Evolutionary conservation across 1,140 invertebrate genomes (phyloP), one percentile per base, ranked within the genome.

Genomic region (Goniozus legneri): DNA sequence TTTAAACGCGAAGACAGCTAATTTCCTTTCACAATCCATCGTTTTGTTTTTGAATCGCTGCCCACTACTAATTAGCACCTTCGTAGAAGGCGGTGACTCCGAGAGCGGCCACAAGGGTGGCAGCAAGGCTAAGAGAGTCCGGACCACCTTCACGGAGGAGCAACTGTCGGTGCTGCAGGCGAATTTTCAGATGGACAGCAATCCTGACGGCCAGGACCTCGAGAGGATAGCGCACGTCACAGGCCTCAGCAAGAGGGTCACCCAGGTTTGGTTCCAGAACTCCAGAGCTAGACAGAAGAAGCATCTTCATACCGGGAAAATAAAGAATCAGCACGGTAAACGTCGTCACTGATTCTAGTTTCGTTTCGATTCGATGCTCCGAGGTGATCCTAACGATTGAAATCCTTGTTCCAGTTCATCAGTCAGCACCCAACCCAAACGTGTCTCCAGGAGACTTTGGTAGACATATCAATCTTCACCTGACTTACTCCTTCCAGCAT

Each of bases 191-290:
- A 77, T 97, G 60, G 96, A 98, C 74, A 96, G 93, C 52, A 99
- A 98, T 79, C 97, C 97, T 1, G 97, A 99, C 75, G 95, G 95
- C 0, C 94, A 97, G 73, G 96, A 99, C 71, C 78, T 99, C 61
- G 97, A 99, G 77, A 80, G 95, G 51, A 98, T 99, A 62, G 95
- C 97, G 69, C 94, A 96, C 63, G 95, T 97, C 71, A 80, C 97
- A 10, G 95, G 94, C 3, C 82, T 99, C 8, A 96, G 91, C 76
- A 98, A 98, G 80, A 80, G 97, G 60, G 97, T 99, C 27, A 98
- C 95, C 19, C 96, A 99, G 82, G 97, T 99, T 32, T 98, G 95
- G 96, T 98, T 98, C 77, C 94, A 97, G 77, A 99, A 99, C 78
- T 97, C 93, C 24, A 82, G 97, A 55, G 97, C 97, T 8, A 77